Evolutionary conservation across 1,140 invertebrate species (phyloP), one percentile per base, ranked within the genome.

Genomic region (Brevipalpus yothersi): DNA sequence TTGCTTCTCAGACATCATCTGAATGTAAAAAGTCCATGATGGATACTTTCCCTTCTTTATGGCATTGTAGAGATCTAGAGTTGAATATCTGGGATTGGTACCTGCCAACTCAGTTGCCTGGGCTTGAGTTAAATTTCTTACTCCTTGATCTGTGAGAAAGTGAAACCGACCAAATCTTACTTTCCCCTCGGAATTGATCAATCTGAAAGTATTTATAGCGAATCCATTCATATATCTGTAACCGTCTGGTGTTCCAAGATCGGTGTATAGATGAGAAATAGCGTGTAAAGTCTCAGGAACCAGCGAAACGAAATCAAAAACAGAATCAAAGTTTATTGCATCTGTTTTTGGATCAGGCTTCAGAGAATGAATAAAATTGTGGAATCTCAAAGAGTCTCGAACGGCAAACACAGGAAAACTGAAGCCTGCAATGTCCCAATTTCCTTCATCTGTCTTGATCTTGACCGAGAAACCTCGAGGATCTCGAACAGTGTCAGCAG

Each of bases 361-460:
- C 92, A 80, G 41, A 97, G 75, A 0, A 87, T 82, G 93, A 70
- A 75, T 94, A 11, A 93, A 83, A 21, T 73, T 71, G 56, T 95
- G 90, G 0, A 88, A 80, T 90, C 57, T 63, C 67, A 77, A 73
- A 75, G 53, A 19, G 15, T 54, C 53, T 21, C 53, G 5, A 63
- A 94, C 82, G 70, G 95, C 95, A 75, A 96, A 95, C 61, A 96
- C 85, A 0, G 92, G 91, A 0, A 89, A 94, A 68, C 95, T 95
- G 70, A 94, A 94, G 15, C 90, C 89, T 45, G 92, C 88, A 59
- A 94, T 70, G 76, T 96, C 91, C 89, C 89, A 95, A 68, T 88
- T 84, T 51, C 91, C 91, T 67, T 94, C 86, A 62, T 95, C 89
- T 7, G 91, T 92, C 70, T 95, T 95, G 68, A 95, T 89, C 69